phyloP scores from a whole-genome alignment of 2,113 vertebrate species.

The Helogale parvula region DNA sequence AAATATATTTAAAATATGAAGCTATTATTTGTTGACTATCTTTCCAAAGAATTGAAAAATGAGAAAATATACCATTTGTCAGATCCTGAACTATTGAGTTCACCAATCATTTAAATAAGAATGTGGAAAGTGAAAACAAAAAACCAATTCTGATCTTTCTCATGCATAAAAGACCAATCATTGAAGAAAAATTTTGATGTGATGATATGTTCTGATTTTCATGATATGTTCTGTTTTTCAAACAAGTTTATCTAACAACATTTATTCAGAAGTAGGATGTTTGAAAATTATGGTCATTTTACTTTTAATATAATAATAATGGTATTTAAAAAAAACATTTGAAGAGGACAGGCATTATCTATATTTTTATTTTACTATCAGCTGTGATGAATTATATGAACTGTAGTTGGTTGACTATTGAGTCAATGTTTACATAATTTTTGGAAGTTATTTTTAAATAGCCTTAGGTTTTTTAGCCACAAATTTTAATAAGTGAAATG shows the following conservation, averaged over 20 bases:
- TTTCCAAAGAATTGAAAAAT: slow-evolving; percentile 12
- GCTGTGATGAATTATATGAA: neutral
- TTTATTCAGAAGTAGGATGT: slow-evolving; percentile 30
- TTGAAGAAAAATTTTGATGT: neutral
- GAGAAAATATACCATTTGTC: neutral
- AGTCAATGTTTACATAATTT: slow-evolving; percentile 46
- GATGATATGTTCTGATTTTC: neutral
- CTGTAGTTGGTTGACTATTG: neutral
- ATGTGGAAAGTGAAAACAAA: neutral
- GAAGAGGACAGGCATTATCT: neutral
- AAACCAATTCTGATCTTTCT: neutral
- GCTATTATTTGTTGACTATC: slow-evolving; percentile 8
- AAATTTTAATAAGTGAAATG: slow-evolving; percentile 50
- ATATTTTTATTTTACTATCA: neutral
- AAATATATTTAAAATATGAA: neutral
- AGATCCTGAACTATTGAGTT: neutral
- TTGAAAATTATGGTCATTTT: neutral
- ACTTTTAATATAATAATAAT: slow-evolving; percentile 12
- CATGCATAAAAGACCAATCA: neutral
- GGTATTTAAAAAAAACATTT: neutral
- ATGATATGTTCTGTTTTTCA: neutral
- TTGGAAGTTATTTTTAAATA: slow-evolving; percentile 63
- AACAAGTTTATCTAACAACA: neutral
- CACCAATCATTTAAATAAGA: neutral
- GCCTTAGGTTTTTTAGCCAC: slow-evolving; percentile 17